These are phyloP conservation scores for Bemisia tabaci DNA, from an alignment of 1,140 invertebrate species.

Conservation along the genomic window DNA sequence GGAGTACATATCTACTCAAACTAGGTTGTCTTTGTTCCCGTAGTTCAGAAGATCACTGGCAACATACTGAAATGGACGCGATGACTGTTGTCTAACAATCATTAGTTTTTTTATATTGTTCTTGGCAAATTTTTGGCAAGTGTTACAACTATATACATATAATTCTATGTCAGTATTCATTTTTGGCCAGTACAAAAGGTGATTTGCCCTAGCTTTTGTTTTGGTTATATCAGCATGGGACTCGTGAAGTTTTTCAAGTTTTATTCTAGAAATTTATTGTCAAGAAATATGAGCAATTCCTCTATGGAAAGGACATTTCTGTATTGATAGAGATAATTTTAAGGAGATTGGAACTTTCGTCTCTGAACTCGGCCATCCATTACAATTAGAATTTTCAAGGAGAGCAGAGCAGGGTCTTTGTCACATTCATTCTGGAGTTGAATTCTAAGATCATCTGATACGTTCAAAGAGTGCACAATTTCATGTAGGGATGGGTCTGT, in stretches of 20 bases:
- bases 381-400: conserved; percentile 4
- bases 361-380: neutral
- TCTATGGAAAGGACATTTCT: no score
- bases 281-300: conserved; percentile 25
- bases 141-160: neutral
- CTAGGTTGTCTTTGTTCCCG: neutral
- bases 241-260: conserved; percentile 27
- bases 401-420: conserved; percentile 16
- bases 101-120: conserved; percentile 7
- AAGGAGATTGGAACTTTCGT: neutral
- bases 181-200: conserved; percentile 1
- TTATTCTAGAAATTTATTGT: conserved; percentile 24
- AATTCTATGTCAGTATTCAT: conserved; percentile 8
- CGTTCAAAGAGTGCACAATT: conserved; percentile 16
- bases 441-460: conserved; percentile 13
- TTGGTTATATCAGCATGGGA: conserved; percentile 19
- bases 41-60: neutral
- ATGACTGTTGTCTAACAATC: neutral
- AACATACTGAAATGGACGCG: no score
- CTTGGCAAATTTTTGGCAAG: conserved; percentile 1
- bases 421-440: conserved; percentile 14
- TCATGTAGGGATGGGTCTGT: conserved; percentile 1
- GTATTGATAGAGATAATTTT: conserved; percentile 19
- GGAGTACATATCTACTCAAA: no score
- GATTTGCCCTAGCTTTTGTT: neutral